Evolutionary conservation across 2,888 invertebrate species (phyloP).

Genomic region (Zele albiditarsus): DNA sequence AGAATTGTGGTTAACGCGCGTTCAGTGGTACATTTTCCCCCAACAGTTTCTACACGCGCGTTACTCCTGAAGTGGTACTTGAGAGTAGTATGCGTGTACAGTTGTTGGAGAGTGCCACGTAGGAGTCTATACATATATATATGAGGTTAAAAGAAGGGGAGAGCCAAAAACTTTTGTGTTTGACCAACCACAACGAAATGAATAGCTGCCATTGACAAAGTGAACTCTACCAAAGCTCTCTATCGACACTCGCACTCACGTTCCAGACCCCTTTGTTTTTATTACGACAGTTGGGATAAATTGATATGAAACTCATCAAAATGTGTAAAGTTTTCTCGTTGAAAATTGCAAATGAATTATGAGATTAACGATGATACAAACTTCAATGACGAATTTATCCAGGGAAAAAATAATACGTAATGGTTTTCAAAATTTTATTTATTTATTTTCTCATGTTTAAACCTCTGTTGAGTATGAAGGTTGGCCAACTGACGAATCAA

Average conservation of each 20-base stretch:
- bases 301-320: neutral
- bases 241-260: neutral
- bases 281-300: constrained; percentile 9
- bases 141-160: neutral
- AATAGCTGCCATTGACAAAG: constrained; percentile 9
- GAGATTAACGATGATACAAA: neutral
- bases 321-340: neutral
- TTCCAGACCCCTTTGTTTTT: neutral
- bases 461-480: neutral
- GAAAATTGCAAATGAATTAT: neutral
- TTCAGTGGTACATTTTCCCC: neutral
- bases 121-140: neutral
- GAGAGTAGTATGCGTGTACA: neutral
- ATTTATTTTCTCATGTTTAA: neutral
- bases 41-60: constrained; percentile 27
- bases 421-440: neutral
- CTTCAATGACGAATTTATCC: neutral
- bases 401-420: neutral
- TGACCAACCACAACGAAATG: constrained; percentile 8
- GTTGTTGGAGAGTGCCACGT: neutral
- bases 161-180: constrained; percentile 11
- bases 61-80: constrained; percentile 4
- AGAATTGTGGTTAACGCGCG: constrained; percentile 4
- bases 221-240: constrained; percentile 1
- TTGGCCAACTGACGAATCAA: neutral